Evolutionary conservation across 2,888 invertebrate genomes (phyloP), one percentile per base, ranked within the genome.

Genomic region (Molorchus minor): DNA sequence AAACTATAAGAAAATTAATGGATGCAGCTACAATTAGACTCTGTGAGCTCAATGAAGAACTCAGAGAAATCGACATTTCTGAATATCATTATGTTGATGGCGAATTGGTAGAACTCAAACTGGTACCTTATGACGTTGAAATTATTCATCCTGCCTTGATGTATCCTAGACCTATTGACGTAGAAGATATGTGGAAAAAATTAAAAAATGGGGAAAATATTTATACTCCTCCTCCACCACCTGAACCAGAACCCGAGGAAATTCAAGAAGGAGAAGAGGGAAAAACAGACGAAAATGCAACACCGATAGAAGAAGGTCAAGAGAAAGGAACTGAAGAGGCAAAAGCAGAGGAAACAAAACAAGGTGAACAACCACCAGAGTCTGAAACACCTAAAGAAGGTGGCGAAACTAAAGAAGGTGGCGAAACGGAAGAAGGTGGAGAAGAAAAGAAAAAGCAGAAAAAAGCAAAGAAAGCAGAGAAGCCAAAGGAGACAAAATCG

Each of bases 41-140:
- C 67, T 77, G 86, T 1, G 88, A 89, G 72, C 75, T 87, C 16
- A 87, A 87, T 72, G 73, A 77, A 25, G 83, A 84, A 40, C 73
- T 89, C 13, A 83, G 85, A 68, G 82, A 84, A 61, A 79, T 87
- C 7, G 85, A 87, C 74, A 79, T 81, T 3, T 84, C 85, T 4
- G 86, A 88, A 73, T 87, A 82, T 70, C 90, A 90, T 47, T 92
- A 90, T 79, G 84, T 90, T 45, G 92, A 93, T 72, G 88, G 90
- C 69, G 84, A 87, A 20, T 75, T 91, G 46, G 84, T 88, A 49
- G 87, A 89, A 78, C 77, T 90, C 75, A 86, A 90, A 61, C 82
- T 91, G 65, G 84, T 88, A 15, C 92, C 92, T 0, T 81, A 85
- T 33, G 85, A 88, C 60, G 77, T 89, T n/a, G 84, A 87, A 75